Percentiles rank a stretch among this genome's conserved stretches.
Evolutionary conservation across 2,888 invertebrate species (phyloP).

Genomic region (Pandemis cinnamomeana): DNA sequence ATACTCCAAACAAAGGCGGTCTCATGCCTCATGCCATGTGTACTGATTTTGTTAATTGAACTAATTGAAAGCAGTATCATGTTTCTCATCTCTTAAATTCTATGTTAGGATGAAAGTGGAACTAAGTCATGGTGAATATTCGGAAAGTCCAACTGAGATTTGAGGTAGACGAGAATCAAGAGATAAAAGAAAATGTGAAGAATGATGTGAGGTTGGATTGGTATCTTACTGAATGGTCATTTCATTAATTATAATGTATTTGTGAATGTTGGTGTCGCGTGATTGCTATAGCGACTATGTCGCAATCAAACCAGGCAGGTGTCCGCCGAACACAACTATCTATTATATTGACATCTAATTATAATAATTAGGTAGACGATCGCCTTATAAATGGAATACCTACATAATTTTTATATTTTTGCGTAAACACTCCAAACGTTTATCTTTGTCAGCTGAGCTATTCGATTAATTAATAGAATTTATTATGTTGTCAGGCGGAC

Average conservation of each 20-base stretch:
- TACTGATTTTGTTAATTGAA: constrained; percentile 23
- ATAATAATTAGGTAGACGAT: constrained; percentile 36
- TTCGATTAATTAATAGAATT: constrained; percentile 32
- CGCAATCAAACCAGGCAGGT: constrained; percentile 34
- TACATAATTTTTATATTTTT: constrained; percentile 28
- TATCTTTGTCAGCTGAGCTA: constrained; percentile 26
- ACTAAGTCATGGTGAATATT: not conserved
- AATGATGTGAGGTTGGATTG: not conserved
- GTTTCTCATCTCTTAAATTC: not conserved
- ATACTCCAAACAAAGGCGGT: constrained; percentile 9
- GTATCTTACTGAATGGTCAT: not conserved
- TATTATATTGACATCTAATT: constrained; percentile 39
- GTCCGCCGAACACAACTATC: constrained; percentile 26
- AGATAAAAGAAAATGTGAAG: not conserved
- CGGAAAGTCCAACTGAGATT: not conserved
- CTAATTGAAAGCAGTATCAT: not conserved
- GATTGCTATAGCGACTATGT: constrained; percentile 23
- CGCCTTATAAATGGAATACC: constrained; percentile 24
- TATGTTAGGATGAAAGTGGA: not conserved
- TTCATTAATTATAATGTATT: not conserved
- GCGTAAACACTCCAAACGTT: constrained; percentile 24
- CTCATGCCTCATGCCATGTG: constrained; percentile 1
- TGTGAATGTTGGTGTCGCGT: constrained; percentile 14
- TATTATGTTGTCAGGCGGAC: constrained; percentile 15
- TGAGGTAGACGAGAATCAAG: not conserved